phyloP scores from a whole-genome alignment of 2,888 invertebrate species.

The Hyppa rectilinea region DNA sequence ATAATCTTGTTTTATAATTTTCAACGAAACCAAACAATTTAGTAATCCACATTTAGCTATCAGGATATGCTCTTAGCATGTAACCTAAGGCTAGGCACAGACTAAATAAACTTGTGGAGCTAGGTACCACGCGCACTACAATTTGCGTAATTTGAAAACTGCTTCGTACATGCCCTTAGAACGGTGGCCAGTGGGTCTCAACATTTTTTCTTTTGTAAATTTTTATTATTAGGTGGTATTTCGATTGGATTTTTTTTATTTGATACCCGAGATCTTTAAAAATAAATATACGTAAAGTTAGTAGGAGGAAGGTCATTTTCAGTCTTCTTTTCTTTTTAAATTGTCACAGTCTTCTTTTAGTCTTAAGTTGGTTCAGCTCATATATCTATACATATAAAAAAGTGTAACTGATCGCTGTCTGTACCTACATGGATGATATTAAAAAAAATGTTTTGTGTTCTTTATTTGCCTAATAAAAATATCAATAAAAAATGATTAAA shows the following conservation, averaged over 20 bases:
- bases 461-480: too few species aligned
- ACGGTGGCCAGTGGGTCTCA: slow-evolving; percentile 55
- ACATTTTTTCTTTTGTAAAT: slow-evolving; percentile 6
- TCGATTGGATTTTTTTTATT: neutral
- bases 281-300: too few species aligned
- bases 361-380: too few species aligned
- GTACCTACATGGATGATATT: too few species aligned
- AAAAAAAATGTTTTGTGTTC: too few species aligned
- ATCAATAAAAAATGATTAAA: too few species aligned
- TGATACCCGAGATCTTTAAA: neutral
- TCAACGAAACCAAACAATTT: slow-evolving; percentile 16
- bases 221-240: neutral
- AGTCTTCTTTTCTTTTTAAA: too few species aligned
- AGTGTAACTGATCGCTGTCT: too few species aligned
- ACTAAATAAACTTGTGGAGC: slow-evolving; percentile 54
- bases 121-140: slow-evolving; percentile 63
- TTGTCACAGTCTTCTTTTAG: too few species aligned
- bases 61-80: slow-evolving; percentile 51
- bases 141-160: slow-evolving; percentile 78
- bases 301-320: too few species aligned
- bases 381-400: too few species aligned
- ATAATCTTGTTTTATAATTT: neutral
- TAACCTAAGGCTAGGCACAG: slow-evolving; percentile 62
- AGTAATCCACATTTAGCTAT: slow-evolving; percentile 14
- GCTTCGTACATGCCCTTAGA: slow-evolving; percentile 60